Conservation (phyloP, 2,797 vertebrate genomes). For the Hypotaenidia philippensis region DNA sequence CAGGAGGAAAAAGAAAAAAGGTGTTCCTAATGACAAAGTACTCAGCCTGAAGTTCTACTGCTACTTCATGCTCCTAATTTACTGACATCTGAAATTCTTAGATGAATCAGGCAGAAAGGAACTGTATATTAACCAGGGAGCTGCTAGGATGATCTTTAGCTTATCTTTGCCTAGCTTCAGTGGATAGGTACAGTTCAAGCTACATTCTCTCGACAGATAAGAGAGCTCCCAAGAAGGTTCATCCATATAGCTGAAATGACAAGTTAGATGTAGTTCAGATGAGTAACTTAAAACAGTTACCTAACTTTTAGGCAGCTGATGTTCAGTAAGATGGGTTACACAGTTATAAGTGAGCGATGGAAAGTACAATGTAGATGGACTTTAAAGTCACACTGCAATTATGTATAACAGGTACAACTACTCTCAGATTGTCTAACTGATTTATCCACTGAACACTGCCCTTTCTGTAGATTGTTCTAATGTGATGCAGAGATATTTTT, state of each 20-base stretch:
- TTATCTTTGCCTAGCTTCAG: not conserved
- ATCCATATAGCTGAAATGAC: not conserved
- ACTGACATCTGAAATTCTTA: not conserved
- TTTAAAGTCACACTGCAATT: not conserved
- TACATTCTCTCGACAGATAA: not conserved
- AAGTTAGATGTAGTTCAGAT: not conserved
- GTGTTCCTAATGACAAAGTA: not conserved
- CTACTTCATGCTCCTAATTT: not conserved
- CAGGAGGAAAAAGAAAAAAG: not conserved
- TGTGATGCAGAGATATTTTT: not conserved
- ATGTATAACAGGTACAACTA: not conserved
- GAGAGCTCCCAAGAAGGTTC: not conserved
- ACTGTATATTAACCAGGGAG: not conserved
- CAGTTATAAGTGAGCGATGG: not conserved
- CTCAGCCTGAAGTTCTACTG: not conserved
- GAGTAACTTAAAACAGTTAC: not conserved
- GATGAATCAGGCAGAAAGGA: not conserved
- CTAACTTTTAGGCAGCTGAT: not conserved
- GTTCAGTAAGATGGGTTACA: not conserved
- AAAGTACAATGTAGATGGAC: not conserved
- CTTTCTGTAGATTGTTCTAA: not conserved
- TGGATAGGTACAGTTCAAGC: accelerated
- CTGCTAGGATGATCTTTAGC: not conserved
- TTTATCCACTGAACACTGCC: not conserved
- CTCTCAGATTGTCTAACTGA: not conserved